phyloP scores from a whole-genome alignment of 1,140 invertebrate genomes.

The Habropoda laboriosa region DNA sequence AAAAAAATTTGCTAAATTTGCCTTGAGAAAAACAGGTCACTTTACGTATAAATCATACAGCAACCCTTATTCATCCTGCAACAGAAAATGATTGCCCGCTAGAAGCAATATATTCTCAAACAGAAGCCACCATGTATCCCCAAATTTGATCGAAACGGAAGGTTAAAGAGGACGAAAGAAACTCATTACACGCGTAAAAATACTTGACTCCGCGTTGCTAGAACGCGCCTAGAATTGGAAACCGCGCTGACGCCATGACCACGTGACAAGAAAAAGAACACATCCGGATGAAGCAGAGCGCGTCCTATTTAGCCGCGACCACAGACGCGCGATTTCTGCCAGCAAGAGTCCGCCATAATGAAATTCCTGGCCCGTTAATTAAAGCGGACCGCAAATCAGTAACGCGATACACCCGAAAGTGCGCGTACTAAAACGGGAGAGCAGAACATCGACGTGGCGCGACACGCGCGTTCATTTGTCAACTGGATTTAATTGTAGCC shows the following conservation, averaged over 20 bases:
- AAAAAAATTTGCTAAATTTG: too few relatives aligned
- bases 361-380: slow-evolving; percentile 65
- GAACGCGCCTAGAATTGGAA: neutral
- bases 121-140: too few relatives aligned
- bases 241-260: slow-evolving; percentile 9
- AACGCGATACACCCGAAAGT: slow-evolving; percentile 49
- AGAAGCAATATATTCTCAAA: too few relatives aligned
- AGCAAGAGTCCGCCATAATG: slow-evolving; percentile 50
- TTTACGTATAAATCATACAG: too few relatives aligned
- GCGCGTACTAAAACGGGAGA: slow-evolving; percentile 10
- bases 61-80: too few relatives aligned
- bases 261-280: slow-evolving; percentile 31
- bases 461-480: slow-evolving; percentile 49
- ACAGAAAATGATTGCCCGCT: too few relatives aligned
- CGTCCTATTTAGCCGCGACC: slow-evolving; percentile 51
- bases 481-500: slow-evolving; percentile 60
- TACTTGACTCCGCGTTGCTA: neutral
- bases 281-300: slow-evolving; percentile 36
- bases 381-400: slow-evolving; percentile 56
- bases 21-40: too few relatives aligned
- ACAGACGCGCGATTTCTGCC: slow-evolving; percentile 29
- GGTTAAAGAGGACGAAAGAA: neutral
- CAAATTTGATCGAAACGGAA: too few relatives aligned
- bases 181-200: neutral
- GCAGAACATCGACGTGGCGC: slow-evolving; percentile 18